Base-by-base conservation (phyloP, 2,113 vertebrate genomes). In the Clarias macrocephalus region DNA sequence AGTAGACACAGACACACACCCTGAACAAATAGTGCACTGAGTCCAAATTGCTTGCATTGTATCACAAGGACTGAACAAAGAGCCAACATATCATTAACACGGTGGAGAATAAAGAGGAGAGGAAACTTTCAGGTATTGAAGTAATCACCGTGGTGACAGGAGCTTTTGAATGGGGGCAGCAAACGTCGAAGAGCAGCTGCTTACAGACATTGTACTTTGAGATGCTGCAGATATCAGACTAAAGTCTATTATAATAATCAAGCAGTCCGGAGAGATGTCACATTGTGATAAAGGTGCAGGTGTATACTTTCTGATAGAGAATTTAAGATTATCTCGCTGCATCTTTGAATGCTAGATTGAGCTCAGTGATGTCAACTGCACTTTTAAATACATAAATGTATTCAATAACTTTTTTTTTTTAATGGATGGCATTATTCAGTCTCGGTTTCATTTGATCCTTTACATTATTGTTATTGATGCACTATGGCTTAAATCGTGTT, bases 241-340 rank as follows among this genome's bases (percentile, higher is more conserved):
- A 6, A 96, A 96, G 97, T 95, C 96, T 95, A 96, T 96, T 95
- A 97, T 95, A 95, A 11, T 95, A 94, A 94, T 93, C 92, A 93
- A 96, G 95, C 96, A 96, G 97, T 97, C 96, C 96, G 37, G 19
- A 11, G 33, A 12, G 70, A 48, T 3, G 33, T 9, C 68, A 73
- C 19, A 25, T 48, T 48, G 2, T 48, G 70, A 91, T 89, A 5
- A 76, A n/a, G 73, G 2, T 76, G 37, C 48, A 1, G 23, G 25
- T 48, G 73, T 6, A 25, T n/a, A 52, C 48, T 11, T 52, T 54
- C 54, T 54, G 73, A 54, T 25, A 48, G 48, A 48, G 48, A 48
- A 8, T 37, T 37, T 37, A 48, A 48, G 6, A 48, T 48, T 48
- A 7, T 48, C 48, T 48, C 6, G 48, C 48, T 48, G 48, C 48